Conservation (phyloP, 2,888 invertebrate genomes). For the Acanthococcus lagerstroemiae region DNA sequence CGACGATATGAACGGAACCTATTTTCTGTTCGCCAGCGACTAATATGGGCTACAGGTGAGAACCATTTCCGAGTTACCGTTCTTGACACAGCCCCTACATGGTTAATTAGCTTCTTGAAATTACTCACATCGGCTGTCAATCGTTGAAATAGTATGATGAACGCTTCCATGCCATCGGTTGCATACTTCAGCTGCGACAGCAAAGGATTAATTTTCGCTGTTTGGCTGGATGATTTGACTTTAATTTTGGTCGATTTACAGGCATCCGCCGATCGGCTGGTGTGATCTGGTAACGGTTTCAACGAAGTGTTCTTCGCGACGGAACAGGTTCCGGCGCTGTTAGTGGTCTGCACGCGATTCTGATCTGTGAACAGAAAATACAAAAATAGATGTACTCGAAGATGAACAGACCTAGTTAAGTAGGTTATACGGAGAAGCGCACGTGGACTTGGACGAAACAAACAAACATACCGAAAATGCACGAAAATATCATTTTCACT, state of each 20-base stretch:
- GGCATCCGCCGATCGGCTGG: slow-evolving; percentile 8
- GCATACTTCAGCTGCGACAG: slow-evolving; percentile 43
- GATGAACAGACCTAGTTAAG: background rate
- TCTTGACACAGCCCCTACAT: too few relatives aligned
- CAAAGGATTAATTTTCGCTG: slow-evolving; percentile 23
- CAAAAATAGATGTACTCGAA: background rate
- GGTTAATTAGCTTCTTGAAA: slow-evolving; percentile 1
- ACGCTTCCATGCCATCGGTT: slow-evolving; percentile 66
- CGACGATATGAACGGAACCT: too few relatives aligned
- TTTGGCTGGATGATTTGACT: background rate
- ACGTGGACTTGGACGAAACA: background rate
- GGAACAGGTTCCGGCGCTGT: background rate
- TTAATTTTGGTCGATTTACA: slow-evolving; percentile 3
- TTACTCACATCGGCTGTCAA: slow-evolving; percentile 52
- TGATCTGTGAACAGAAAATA: slow-evolving; percentile 42
- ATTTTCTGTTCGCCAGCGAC: too few relatives aligned
- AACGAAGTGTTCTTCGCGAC: background rate
- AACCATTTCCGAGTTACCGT: too few relatives aligned
- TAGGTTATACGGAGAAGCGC: background rate
- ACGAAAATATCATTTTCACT: too few relatives aligned
- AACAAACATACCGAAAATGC: background rate
- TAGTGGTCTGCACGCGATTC: slow-evolving; percentile 41
- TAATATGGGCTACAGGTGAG: too few relatives aligned
- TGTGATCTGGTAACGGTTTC: slow-evolving; percentile 13
- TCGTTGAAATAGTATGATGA: slow-evolving; percentile 75